Evolutionary conservation across 2,113 vertebrate species (phyloP).

Genomic region (Xiphias gladius): DNA sequence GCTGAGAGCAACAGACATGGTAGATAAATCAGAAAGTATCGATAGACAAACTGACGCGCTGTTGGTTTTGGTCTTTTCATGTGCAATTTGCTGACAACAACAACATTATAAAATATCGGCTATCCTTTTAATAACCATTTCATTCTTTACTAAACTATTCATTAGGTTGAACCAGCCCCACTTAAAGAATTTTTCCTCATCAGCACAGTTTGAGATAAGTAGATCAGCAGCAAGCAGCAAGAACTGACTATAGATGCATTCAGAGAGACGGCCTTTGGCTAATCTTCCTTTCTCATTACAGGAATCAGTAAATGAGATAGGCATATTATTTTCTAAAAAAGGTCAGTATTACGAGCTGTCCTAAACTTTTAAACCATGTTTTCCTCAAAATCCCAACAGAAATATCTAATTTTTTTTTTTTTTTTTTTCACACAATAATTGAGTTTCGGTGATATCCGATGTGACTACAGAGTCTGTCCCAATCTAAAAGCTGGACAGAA

Average conservation of each 20-base stretch:
- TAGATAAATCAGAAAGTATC: not conserved
- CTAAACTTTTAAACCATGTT: not conserved
- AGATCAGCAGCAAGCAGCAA: not conserved
- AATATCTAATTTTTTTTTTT: not conserved
- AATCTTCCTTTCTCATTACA: not conserved
- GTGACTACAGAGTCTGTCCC: not conserved
- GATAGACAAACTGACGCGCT: not conserved
- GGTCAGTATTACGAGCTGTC: not conserved
- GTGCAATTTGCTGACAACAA: not conserved
- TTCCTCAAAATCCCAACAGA: not conserved
- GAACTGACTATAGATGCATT: not conserved
- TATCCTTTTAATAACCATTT: not conserved
- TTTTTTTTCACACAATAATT: not conserved
- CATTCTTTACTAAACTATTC: not conserved
- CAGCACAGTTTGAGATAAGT: not conserved
- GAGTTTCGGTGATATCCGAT: not conserved
- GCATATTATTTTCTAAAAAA: not conserved
- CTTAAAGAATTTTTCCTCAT: not conserved
- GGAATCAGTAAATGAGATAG: not conserved
- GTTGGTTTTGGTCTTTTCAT: not conserved
- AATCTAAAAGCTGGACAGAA: not conserved
- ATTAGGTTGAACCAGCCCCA: not conserved
- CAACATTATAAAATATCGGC: not conserved
- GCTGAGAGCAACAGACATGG: too few species aligned
- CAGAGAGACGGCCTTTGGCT: not conserved